phyloP scores from a whole-genome alignment of 1,140 invertebrate genomes.

The Gryllus bimaculatus region DNA sequence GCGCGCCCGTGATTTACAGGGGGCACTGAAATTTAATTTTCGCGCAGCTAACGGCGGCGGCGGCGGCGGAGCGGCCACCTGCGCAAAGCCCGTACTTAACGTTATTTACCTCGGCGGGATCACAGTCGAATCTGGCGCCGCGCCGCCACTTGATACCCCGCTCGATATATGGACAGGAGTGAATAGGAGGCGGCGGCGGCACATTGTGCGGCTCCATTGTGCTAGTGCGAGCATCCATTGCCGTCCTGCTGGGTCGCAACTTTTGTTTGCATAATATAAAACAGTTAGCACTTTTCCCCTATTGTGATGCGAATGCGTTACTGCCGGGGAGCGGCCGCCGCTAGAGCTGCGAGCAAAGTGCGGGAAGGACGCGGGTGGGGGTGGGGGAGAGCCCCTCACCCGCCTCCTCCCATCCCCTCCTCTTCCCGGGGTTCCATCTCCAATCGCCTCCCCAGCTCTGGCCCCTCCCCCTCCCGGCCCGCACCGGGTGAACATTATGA shows the following conservation, averaged over 20 bases:
- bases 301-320: conserved; percentile 18
- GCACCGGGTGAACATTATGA: conserved; percentile 7
- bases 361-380: too few species aligned
- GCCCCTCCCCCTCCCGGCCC: too few species aligned
- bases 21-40: background rate
- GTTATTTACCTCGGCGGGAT: background rate
- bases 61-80: background rate
- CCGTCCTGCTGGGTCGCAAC: conserved; percentile 16
- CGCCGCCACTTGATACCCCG: too few species aligned
- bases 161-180: conserved; percentile 3
- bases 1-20: background rate
- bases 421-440: background rate
- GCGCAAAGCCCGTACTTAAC: background rate
- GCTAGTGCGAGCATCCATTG: conserved; percentile 11
- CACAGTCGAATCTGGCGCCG: background rate
- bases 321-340: background rate
- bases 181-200: background rate
- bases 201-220: background rate
- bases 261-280: conserved; percentile 19
- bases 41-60: too few species aligned
- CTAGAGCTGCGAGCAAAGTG: background rate
- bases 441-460: background rate
- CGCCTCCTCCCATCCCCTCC: background rate
- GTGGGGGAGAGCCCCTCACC: background rate
- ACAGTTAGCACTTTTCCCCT: conserved; percentile 17